Percentiles rank a stretch among this genome's conserved stretches.
phyloP scores from a whole-genome alignment of 2,113 vertebrate genomes.

The Lophura nycthemera region DNA sequence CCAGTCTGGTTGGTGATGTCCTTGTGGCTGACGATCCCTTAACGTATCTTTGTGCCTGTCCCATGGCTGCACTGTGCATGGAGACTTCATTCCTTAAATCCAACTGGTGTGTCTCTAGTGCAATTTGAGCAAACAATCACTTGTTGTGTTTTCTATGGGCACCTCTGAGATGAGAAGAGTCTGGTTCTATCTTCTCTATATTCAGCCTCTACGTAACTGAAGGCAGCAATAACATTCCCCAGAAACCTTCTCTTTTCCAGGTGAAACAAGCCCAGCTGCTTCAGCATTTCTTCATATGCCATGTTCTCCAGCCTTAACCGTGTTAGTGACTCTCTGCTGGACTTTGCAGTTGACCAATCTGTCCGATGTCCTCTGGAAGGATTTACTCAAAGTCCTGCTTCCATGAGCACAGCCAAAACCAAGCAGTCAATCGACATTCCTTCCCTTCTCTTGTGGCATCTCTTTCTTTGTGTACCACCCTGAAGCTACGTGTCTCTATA shows the following conservation, averaged over 20 bases:
- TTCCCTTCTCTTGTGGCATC: neutral
- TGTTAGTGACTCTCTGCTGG: neutral
- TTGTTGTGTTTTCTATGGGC: neutral
- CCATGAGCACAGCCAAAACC: rapidly evolving
- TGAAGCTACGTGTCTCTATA: neutral
- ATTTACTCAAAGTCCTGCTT: neutral
- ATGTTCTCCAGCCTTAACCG: neutral
- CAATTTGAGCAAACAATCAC: neutral
- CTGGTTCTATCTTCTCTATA: neutral
- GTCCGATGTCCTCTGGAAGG: neutral
- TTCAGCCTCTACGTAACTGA: neutral
- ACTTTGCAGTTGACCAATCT: neutral
- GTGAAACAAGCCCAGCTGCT: neutral
- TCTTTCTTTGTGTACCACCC: neutral
- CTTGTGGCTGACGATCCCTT: rapidly evolving
- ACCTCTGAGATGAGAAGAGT: neutral
- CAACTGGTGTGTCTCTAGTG: neutral
- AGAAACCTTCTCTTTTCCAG: neutral
- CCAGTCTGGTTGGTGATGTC: neutral
- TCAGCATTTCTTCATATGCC: neutral
- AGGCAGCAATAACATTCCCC: neutral
- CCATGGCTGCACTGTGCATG: neutral
- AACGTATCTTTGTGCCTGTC: neutral
- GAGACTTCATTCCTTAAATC: neutral
- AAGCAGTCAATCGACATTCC: neutral